These are phyloP conservation scores for Sandelia bainsii DNA, from an alignment of 2,797 vertebrate species.

Conservation along the genomic window DNA sequence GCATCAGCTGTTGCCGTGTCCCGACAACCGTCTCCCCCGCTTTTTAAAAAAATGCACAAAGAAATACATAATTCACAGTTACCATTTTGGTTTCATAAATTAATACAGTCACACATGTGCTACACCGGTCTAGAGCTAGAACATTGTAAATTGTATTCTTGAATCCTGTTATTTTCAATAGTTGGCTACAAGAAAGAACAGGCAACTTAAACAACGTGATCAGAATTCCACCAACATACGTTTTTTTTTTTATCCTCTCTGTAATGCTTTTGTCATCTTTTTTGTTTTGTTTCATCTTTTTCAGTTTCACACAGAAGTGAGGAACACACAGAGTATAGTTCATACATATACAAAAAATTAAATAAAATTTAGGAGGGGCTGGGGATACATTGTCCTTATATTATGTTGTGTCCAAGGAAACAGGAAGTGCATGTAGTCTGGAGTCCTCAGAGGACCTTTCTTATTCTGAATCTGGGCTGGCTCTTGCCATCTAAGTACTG, in stretches of 20 bases:
- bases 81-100: slow-evolving; percentile 93
- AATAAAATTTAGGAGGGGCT: slow-evolving; percentile 74
- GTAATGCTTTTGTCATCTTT: slow-evolving; percentile 81
- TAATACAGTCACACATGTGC: slow-evolving; percentile 92
- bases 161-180: slow-evolving; percentile 88
- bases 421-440: slow-evolving; percentile 85
- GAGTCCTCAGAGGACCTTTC: slow-evolving; percentile 83
- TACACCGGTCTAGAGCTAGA: slow-evolving; percentile 91
- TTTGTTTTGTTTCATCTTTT: slow-evolving; percentile 81
- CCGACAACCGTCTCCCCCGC: slow-evolving; percentile 75
- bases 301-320: slow-evolving; percentile 87
- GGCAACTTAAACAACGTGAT: slow-evolving; percentile 88
- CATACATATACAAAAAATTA: slow-evolving; percentile 85
- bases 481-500: slow-evolving; percentile 74
- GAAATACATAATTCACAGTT: slow-evolving; percentile 92
- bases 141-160: slow-evolving; percentile 89
- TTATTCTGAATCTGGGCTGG: slow-evolving; percentile 70
- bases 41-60: slow-evolving; percentile 85
- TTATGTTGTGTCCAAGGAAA: slow-evolving; percentile 72
- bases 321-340: slow-evolving; percentile 90
- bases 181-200: slow-evolving; percentile 91
- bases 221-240: slow-evolving; percentile 84
- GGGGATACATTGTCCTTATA: slow-evolving; percentile 75
- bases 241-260: slow-evolving; percentile 77
- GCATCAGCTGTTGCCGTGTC: slow-evolving; percentile 76